Evolutionary conservation across 2,797 vertebrate species (phyloP).

Genomic region (Hydrolagus colliei): DNA sequence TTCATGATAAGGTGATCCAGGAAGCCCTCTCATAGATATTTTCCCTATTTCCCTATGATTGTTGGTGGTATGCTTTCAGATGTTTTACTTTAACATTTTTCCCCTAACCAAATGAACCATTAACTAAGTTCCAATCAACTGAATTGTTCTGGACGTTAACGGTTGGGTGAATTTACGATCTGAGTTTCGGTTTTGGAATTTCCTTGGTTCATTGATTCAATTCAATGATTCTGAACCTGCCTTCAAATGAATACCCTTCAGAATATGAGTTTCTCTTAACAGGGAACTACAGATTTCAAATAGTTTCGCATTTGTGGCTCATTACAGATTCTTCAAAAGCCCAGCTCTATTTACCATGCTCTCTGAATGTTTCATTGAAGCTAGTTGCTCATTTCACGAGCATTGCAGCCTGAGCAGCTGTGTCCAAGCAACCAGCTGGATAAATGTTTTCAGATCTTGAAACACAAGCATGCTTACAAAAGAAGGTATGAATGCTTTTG

Average conservation of each 20-base stretch:
- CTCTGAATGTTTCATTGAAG: constrained; percentile 1
- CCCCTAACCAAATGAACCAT: background rate
- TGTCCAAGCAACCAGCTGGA: background rate
- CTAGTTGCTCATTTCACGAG: background rate
- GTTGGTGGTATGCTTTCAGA: background rate
- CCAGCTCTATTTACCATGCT: background rate
- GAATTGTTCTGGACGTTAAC: too few species aligned
- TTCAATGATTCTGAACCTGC: background rate
- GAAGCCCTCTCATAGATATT: background rate
- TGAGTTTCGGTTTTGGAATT: background rate
- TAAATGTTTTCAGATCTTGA: background rate
- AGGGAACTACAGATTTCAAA: background rate
- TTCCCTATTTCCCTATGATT: background rate
- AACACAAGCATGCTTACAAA: background rate
- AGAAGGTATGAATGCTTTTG: background rate
- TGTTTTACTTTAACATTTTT: background rate
- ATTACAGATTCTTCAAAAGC: constrained; percentile 4
- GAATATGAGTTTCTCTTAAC: background rate
- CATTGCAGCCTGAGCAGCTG: background rate
- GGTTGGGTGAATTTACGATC: background rate
- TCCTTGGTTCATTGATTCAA: background rate
- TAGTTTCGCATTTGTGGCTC: background rate
- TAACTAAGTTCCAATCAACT: background rate
- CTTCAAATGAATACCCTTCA: background rate
- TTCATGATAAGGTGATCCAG: background rate